Evolutionary conservation across 2,888 invertebrate genomes (phyloP).

Genomic region (Cataglyphis albicans): DNA sequence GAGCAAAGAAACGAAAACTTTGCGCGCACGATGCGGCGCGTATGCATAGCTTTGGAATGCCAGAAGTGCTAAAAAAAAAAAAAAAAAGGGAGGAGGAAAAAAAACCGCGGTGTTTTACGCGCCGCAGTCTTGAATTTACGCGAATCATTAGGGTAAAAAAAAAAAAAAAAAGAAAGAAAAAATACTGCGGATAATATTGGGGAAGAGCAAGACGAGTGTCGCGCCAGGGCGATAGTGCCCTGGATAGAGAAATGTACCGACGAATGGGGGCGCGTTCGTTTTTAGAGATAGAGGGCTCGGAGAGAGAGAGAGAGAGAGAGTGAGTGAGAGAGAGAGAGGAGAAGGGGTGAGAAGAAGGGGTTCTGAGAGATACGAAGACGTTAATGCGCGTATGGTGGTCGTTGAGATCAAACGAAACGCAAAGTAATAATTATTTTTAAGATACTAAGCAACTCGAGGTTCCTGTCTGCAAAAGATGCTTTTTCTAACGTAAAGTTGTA

Average conservation of each 20-base stretch:
- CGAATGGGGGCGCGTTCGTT: slow-evolving; percentile 29
- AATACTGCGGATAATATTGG: slow-evolving; percentile 11
- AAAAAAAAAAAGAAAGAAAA: slow-evolving; percentile 1
- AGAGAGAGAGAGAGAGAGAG: no score
- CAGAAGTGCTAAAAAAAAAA: slow-evolving; percentile 62
- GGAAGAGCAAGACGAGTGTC: background rate
- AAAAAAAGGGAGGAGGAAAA: background rate
- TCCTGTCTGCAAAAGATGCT: slow-evolving; percentile 84
- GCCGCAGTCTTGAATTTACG: slow-evolving; percentile 46
- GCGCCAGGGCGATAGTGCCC: slow-evolving; percentile 19
- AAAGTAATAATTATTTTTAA: slow-evolving; percentile 84
- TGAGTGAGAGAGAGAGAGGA: no score
- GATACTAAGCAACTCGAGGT: slow-evolving; percentile 83
- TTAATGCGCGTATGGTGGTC: slow-evolving; percentile 44
- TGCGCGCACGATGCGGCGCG: slow-evolving; percentile 21
- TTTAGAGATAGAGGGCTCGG: slow-evolving; percentile 38
- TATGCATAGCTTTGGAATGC: slow-evolving; percentile 45
- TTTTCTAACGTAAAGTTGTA: slow-evolving; percentile 83
- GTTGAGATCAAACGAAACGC: slow-evolving; percentile 69
- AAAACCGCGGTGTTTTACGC: slow-evolving; percentile 47
- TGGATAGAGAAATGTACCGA: slow-evolving; percentile 5
- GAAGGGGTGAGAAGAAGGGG: no score
- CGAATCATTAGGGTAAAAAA: slow-evolving; percentile 65
- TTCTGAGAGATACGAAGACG: slow-evolving; percentile 32
- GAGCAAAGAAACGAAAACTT: slow-evolving; percentile 10